Evolutionary conservation across 2,113 vertebrate species (phyloP), one percentile per base, ranked within the genome.

Genomic region (Salminus brasiliensis): DNA sequence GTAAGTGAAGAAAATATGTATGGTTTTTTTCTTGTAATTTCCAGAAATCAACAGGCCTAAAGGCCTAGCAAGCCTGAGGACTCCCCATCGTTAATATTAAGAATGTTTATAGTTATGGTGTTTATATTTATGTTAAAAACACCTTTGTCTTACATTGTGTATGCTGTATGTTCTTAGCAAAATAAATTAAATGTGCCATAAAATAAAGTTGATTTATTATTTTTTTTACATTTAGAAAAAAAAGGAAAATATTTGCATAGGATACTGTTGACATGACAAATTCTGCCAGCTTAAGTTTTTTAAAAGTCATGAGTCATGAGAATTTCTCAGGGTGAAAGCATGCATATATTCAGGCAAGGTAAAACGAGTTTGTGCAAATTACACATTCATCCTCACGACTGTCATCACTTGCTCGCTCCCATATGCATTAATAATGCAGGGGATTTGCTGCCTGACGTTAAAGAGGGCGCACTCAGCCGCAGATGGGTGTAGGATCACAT

Each of bases 301-400:
- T 16, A 45, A 70, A 18, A 49, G 16, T 34, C 30, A 53, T 32
- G 9, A 39, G 49, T 32, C n/a, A 12, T 23, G 13, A 25, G 23
- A 25, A 30, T 47, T 53, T n/a, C n/a, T n/a, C n/a, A n/a, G n/a
- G n/a, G n/a, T n/a, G n/a, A n/a, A 15, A 49, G 11, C 23, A 49
- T 13, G 27, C 41, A 49, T 36, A 49, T 49, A 57, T 65, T 15
- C 23, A 25, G 15, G 74, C n/a, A 9, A 15, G 6, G 36, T 43
- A 29, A 29, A 41, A 5, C 1, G 36, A 21, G 49, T 53, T 27
- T 67, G 27, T 57, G 49, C 47, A 67, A 74, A 74, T 74, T 67
- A 76, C 30, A 76, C 47, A 30, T 76, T 74, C 63, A 47, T 57
- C 65, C 65, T 43, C 63, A 67, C 39, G 21, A 81, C 57, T 62